Base-by-base conservation (phyloP, 2,797 vertebrate species). In the Paguma larvata region DNA sequence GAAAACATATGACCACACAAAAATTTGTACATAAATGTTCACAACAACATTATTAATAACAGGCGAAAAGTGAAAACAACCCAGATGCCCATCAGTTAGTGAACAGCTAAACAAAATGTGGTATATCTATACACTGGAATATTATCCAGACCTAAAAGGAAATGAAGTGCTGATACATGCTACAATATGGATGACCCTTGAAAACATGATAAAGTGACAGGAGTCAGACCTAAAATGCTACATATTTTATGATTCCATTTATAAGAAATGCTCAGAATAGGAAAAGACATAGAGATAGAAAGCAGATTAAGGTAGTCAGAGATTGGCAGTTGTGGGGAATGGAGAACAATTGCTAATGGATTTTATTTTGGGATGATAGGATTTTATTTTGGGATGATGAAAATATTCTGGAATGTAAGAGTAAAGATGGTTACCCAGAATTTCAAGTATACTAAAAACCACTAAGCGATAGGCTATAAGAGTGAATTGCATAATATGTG, bases 401-500 rank as follows among this genome's bases (percentile, higher is more conserved):
- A 92, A 92, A 67, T 65, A 2, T 51, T 91, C 59, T 95, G 13
- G 16, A 93, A 95, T 34, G 68, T 44, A 80, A 88, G 19, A 53
- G 41, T 84, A 0, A 32, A 48, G 41, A 72, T 56, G 1, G 6
- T 46, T 89, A 4, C 25, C 48, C 2, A 93, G 68, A 7, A 85
- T 34, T 85, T 62, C 34, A 14, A 85, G 62, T 32, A 65, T 73
- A 34, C 2, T 62, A 85, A 79, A 87, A 79, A 6, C 9, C 7
- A 94, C 2, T 27, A 27, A 85, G 51, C 53, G 3, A 14, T 53
- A 38, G 16, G 25, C 2, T n/a, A 34, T 30, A 59, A 63, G 34
- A 12, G 38, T 46, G 51, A 62, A 80, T 27, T 94, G 34, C 82
- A 38, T n/a, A 4, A 9, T 41, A 84, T 59, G 11, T 82, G 38